Conservation (phyloP, 2,797 vertebrate genomes). For the Geotrypetes seraphini region DNA sequence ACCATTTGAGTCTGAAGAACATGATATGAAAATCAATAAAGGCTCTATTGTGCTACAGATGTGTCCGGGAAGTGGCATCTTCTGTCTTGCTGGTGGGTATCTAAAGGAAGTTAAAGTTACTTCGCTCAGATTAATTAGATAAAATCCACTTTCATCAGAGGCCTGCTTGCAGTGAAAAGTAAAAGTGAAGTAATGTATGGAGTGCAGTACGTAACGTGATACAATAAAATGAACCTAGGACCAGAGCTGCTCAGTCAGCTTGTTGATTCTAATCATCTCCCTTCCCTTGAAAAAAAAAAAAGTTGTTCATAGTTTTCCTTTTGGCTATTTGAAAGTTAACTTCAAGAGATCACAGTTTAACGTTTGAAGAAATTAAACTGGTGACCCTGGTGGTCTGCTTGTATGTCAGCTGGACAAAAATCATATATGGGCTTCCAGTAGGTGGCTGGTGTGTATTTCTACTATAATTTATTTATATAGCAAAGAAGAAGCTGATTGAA, state of each 20-base stretch:
- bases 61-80: slow-evolving; percentile 64
- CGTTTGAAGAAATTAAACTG: no score
- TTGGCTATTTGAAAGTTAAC: no score
- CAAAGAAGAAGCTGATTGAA: no score
- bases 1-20: slow-evolving; percentile 51
- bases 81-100: slow-evolving; percentile 49
- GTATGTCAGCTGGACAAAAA: no score
- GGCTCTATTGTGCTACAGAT: slow-evolving; percentile 49
- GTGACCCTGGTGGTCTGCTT: no score
- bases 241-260: slow-evolving; percentile 1
- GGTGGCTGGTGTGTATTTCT: no score
- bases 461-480: no score
- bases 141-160: slow-evolving; percentile 48
- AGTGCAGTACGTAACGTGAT: slow-evolving; percentile 21
- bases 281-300: background rate
- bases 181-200: slow-evolving; percentile 27
- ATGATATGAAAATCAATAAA: slow-evolving; percentile 71
- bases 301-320: no score
- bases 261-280: slow-evolving; percentile 5
- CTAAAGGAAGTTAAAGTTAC: slow-evolving; percentile 53
- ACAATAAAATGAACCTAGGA: slow-evolving; percentile 18
- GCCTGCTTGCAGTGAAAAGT: slow-evolving; percentile 33
- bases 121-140: slow-evolving; percentile 55
- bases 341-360: no score
- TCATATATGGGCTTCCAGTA: no score